Evolutionary conservation across 1,140 invertebrate species (phyloP).

Genomic region (Tigriopus japonicus): DNA sequence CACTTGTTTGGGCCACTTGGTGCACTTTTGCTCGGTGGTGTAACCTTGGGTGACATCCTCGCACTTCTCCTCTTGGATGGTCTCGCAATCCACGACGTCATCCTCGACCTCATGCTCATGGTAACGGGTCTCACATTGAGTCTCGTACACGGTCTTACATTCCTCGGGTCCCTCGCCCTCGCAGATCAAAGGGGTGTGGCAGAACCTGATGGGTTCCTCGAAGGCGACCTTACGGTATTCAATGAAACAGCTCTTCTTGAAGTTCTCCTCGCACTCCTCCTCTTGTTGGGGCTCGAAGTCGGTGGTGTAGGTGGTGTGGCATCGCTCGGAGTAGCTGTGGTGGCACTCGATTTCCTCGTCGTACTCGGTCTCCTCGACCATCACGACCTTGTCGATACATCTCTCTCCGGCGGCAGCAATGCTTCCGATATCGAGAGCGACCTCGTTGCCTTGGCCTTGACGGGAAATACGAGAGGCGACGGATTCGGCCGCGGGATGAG

Average conservation of each 20-base stretch:
- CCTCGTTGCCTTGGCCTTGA: neutral
- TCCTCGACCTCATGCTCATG: conserved; percentile 14
- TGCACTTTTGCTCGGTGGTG: conserved; percentile 13
- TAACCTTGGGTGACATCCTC: conserved; percentile 13
- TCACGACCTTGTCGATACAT: conserved; percentile 14
- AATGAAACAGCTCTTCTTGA: conserved; percentile 12
- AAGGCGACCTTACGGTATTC: conserved; percentile 7
- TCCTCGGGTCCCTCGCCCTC: conserved; percentile 6
- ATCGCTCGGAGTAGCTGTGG: conserved; percentile 8
- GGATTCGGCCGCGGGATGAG: neutral
- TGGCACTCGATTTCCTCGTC: conserved; percentile 10
- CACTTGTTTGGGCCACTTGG: conserved; percentile 14
- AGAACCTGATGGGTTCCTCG: conserved; percentile 9
- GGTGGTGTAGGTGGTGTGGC: conserved; percentile 11
- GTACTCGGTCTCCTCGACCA: conserved; percentile 14
- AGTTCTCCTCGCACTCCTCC: conserved; percentile 14
- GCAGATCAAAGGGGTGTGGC: conserved; percentile 8
- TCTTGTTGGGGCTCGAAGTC: conserved; percentile 13
- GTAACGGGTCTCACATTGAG: conserved; percentile 10
- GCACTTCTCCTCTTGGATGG: conserved; percentile 13
- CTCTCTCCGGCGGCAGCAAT: conserved; percentile 7
- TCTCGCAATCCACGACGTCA: conserved; percentile 14
- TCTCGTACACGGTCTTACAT: conserved; percentile 14
- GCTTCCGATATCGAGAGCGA: neutral
- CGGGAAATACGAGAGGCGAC: neutral